phyloP scores from a whole-genome alignment of 2,888 invertebrate genomes.

The Laspeyria flexula region DNA sequence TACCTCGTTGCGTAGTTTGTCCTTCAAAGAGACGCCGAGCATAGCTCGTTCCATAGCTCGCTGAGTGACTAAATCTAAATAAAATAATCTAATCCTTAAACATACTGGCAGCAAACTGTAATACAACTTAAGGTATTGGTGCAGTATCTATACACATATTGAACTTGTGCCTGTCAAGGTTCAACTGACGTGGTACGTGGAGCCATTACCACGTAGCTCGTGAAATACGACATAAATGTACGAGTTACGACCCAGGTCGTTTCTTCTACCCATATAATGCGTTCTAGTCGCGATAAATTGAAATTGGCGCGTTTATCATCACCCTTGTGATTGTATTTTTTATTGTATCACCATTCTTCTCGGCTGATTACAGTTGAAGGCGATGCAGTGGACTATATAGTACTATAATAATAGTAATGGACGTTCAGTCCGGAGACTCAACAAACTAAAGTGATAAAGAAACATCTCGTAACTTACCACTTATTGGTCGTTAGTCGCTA shows the following conservation, averaged over 20 bases:
- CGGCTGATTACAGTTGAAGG: conserved; percentile 39
- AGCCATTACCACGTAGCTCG: conserved; percentile 68
- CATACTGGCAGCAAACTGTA: conserved; percentile 14
- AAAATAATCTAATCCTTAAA: no score
- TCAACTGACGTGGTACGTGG: conserved; percentile 61
- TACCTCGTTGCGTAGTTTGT: no score
- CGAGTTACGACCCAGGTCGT: conserved; percentile 68
- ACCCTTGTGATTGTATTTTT: conserved; percentile 70
- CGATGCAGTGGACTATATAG: conserved; percentile 21
- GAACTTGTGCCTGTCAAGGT: conserved; percentile 53
- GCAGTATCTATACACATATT: conserved; percentile 34
- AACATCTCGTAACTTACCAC: conserved; percentile 4
- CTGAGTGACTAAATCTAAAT: no score
- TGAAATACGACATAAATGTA: conserved; percentile 75
- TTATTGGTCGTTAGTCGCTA: conserved; percentile 2
- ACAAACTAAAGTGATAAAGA: conserved; percentile 5
- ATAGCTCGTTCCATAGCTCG: no score
- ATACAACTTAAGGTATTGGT: conserved; percentile 42
- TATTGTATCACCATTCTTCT: conserved; percentile 54
- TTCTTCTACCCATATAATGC: conserved; percentile 68
- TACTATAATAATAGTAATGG: conserved; percentile 11
- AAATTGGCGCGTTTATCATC: conserved; percentile 74
- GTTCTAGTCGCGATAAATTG: conserved; percentile 71
- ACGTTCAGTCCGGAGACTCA: background rate
- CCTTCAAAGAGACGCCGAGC: no score